Evolutionary conservation across 2,888 invertebrate species (phyloP).

Genomic region (Heliothis peltigera): DNA sequence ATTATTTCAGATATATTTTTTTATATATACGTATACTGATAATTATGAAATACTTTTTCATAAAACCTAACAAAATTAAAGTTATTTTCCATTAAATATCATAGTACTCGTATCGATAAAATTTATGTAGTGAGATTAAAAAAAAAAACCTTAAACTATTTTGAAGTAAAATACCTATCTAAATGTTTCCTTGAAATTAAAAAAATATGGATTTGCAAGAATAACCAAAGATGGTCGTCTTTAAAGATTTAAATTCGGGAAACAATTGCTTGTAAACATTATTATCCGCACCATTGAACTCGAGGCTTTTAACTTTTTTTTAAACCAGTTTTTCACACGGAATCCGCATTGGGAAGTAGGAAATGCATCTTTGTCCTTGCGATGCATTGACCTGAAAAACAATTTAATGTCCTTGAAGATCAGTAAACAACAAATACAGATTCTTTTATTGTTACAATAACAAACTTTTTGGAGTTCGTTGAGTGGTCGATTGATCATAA

Average conservation of each 20-base stretch:
- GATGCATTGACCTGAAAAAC: conserved; percentile 59
- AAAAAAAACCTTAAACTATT: no score
- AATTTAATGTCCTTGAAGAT: conserved; percentile 16
- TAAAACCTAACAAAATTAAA: no score
- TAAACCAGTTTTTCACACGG: conserved; percentile 71
- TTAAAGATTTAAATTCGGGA: conserved; percentile 62
- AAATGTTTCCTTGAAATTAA: neutral
- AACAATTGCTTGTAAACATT: conserved; percentile 67
- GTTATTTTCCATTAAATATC: no score
- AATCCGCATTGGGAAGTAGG: conserved; percentile 68
- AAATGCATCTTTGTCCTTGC: conserved; percentile 70
- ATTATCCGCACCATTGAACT: conserved; percentile 73
- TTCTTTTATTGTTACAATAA: no score
- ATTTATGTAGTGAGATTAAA: no score
- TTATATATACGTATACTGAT: no score
- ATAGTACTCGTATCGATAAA: no score
- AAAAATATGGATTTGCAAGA: conserved; percentile 27
- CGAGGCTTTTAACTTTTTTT: conserved; percentile 71
- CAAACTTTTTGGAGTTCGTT: no score
- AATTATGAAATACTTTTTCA: no score
- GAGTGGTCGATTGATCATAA: no score
- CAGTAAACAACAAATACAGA: conserved; percentile 6
- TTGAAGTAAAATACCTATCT: no score
- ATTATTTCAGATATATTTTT: no score
- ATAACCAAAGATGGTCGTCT: conserved; percentile 34